Conservation (phyloP, 2,888 invertebrate species). For the Sarcophaga carnaria region DNA sequence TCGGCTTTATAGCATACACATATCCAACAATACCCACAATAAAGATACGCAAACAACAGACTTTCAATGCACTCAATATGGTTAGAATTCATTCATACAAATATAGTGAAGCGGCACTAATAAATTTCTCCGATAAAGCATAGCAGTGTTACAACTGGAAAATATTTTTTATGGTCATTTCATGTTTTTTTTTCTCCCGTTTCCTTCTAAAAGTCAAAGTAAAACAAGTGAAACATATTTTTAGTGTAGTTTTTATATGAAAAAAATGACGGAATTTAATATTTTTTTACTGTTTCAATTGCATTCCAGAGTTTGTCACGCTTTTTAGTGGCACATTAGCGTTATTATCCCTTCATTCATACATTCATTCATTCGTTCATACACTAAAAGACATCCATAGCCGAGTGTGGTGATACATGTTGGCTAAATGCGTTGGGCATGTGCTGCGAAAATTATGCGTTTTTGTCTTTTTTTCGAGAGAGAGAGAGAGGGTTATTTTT, state of each 20-base stretch:
- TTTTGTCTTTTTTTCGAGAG: slow-evolving; percentile 8
- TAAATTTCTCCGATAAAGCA: slow-evolving; percentile 62
- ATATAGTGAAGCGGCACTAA: slow-evolving; percentile 33
- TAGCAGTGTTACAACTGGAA: slow-evolving; percentile 45
- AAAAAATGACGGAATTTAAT: background rate
- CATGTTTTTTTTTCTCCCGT: background rate
- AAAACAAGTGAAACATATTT: slow-evolving; percentile 16
- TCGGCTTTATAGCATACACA: slow-evolving; percentile 1
- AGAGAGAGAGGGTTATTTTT: too few relatives aligned
- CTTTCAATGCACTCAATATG: slow-evolving; percentile 9
- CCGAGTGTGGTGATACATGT: background rate
- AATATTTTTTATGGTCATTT: slow-evolving; percentile 58
- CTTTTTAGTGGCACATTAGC: slow-evolving; percentile 49
- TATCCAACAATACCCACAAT: background rate
- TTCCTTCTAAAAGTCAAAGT: background rate
- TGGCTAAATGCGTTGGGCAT: background rate
- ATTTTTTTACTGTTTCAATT: slow-evolving; percentile 15
- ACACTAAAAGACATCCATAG: too few relatives aligned
- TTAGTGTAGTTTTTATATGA: slow-evolving; percentile 30
- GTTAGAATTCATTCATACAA: slow-evolving; percentile 39
- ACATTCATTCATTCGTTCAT: background rate
- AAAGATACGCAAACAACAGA: slow-evolving; percentile 16
- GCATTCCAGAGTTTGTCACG: slow-evolving; percentile 36
- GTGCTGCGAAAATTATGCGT: slow-evolving; percentile 1
- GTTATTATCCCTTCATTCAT: slow-evolving; percentile 38